Evolutionary conservation across 2,888 invertebrate genomes (phyloP), one percentile per base, ranked within the genome.

Genomic region (Agrotis puta): DNA sequence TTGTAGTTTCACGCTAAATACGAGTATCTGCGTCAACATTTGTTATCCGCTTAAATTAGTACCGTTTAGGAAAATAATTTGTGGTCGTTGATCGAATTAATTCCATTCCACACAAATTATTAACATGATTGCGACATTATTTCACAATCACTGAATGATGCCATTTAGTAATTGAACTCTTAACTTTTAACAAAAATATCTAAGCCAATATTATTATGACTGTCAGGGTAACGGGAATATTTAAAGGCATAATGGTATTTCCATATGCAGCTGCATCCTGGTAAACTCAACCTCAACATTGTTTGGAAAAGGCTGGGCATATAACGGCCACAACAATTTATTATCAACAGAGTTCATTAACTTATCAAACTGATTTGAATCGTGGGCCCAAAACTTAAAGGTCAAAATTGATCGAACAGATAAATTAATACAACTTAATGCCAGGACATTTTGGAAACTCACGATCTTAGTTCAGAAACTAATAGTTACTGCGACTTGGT

Each of bases 391-490:
- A 39, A 22, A 51, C 33, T 6, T 11, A 47, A 67, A 74, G 69
- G 67, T 67, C 79, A 70, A 51, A 73, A 76, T 68, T 59, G 33
- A 64, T 51, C 11, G 48, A 67, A 61, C 62, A 43, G 56, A 81
- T 76, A 70, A 81, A 63, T 66, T 54, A 50, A 50, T 43, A 65
- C 51, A 56, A 65, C 13, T 47, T 65, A 81, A 81, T 65, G 24
- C 59, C 51, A 24, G 43, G 51, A 50, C 24, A 67, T 58, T 79
- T 67, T 50, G 64, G 61, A 33, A 48, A 39, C 59, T 67, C 66
- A 81, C 81, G 71, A 57, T 65, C 77, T 64, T 66, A 66, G 66
- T 77, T 79, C 43, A 14, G 53, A 51, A 76, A 76, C 77, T 76
- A 70, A 61, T 61, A 70, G 63, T 64, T 73, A 74, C 61, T 48